Evolutionary conservation across 1,140 invertebrate species (phyloP).

Genomic region (Matsumurasca onukii): DNA sequence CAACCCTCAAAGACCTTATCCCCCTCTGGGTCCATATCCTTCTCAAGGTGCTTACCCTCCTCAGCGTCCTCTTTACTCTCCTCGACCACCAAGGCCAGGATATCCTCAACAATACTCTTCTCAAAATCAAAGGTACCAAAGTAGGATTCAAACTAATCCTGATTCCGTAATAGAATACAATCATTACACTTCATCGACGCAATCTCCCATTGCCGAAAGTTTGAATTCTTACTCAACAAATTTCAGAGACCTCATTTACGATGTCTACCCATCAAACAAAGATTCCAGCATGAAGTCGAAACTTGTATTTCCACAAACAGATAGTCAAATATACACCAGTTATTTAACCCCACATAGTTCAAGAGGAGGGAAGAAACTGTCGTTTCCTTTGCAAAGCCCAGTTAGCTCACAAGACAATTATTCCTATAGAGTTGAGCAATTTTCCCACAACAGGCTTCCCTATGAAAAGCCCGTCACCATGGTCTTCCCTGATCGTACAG

Average conservation of each 20-base stretch:
- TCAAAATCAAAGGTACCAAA: constrained; percentile 33
- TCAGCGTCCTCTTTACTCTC: neutral
- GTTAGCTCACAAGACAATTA: too few species aligned
- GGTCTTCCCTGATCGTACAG: constrained; percentile 44
- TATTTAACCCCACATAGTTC: neutral
- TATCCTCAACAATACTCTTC: constrained; percentile 27
- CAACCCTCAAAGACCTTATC: constrained; percentile 7
- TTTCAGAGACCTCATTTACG: neutral
- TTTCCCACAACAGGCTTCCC: constrained; percentile 3
- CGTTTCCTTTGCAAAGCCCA: constrained; percentile 28
- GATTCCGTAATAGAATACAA: constrained; percentile 23
- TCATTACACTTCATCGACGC: constrained; percentile 8
- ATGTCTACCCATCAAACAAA: constrained; percentile 7
- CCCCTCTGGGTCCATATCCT: neutral
- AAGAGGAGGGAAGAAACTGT: constrained; percentile 33
- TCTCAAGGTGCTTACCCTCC: constrained; percentile 8
- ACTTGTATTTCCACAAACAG: constrained; percentile 14
- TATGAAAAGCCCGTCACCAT: constrained; percentile 23
- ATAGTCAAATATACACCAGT: neutral
- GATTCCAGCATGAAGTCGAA: constrained; percentile 10
- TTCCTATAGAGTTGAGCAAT: too few species aligned
- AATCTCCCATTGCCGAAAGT: neutral
- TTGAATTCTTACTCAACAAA: too few species aligned
- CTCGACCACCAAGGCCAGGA: neutral
- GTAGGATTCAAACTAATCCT: constrained; percentile 30